Evolutionary conservation across 1,140 invertebrate species (phyloP), one percentile per base, ranked within the genome.

Genomic region (Theocolax elegans): DNA sequence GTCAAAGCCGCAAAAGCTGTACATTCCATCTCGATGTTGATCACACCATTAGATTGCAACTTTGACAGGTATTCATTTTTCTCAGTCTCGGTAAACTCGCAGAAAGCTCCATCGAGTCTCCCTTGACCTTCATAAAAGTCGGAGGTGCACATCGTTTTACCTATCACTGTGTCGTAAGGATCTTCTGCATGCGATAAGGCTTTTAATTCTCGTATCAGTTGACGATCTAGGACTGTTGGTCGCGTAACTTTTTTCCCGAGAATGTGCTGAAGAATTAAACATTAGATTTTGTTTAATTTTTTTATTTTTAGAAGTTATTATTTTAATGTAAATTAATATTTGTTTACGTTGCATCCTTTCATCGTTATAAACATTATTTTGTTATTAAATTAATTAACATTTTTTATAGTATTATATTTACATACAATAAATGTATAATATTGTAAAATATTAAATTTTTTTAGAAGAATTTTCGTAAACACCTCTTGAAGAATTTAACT

Each of bases 61-160:
- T 91, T 89, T 38, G 91, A 87, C 62, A 99, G 85, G 78, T 96
- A 99, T 15, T 91, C 90, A 88, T 96, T 91, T 85, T 98, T 98
- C 51, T 99, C 97, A 1, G 88, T 85, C 81, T 95, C 92, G 1
- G 89, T 92, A 84, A 95, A 98, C 67, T 98, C 95, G 83, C 97
- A 99, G 85, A 99, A 98, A 6, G 97, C 96, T 1, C 98, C 98
- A 83, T 99, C 97, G 67, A 98, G 83, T 66, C 98, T 90, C 3
- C 93, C 97, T 87, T 98, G 96, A 9, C 92, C 96, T 91, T 99
- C 97, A 84, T 99, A 99, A 83, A 99, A 99, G 83, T 99, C 97
- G 76, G 96, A 92, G 6, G 97, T 95, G 82, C 96, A 98, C 89
- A 99, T 93, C 0, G 97, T 99, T 82, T 93, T 97, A 27, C 98